Evolutionary conservation across 2,797 vertebrate species (phyloP).

Genomic region (Falco novaeseelandiae): DNA sequence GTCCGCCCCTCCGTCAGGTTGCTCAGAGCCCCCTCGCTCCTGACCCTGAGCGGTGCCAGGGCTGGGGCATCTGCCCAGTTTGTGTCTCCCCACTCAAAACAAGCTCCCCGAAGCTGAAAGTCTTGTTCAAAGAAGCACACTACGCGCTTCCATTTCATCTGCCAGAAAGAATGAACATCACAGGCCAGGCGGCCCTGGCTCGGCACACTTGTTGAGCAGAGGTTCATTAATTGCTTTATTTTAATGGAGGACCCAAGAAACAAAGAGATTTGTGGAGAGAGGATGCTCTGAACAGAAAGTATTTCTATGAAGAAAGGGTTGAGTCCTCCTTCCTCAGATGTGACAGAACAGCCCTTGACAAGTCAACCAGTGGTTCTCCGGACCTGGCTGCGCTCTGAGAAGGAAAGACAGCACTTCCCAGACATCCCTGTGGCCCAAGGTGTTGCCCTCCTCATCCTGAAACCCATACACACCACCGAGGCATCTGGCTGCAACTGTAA

Average conservation of each 20-base stretch:
- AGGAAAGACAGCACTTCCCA: rapidly evolving
- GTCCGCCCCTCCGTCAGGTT: too few species aligned
- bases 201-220: neutral
- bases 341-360: neutral
- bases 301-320: too few species aligned
- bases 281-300: neutral
- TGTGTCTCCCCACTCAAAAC: neutral
- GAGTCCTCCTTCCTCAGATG: neutral
- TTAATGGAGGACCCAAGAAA: neutral
- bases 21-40: neutral
- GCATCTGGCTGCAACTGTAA: neutral
- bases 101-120: rapidly evolving
- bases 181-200: neutral
- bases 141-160: rapidly evolving
- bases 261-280: rapidly evolving
- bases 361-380: neutral
- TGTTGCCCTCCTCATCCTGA: neutral
- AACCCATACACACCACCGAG: rapidly evolving
- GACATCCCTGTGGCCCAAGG: rapidly evolving
- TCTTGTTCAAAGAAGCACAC: rapidly evolving
- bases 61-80: rapidly evolving
- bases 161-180: rapidly evolving
- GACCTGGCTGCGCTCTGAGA: too few species aligned
- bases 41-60: rapidly evolving
- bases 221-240: neutral